Conservation (phyloP, 2,888 invertebrate species). For the Marasmarcha lunaedactyla region DNA sequence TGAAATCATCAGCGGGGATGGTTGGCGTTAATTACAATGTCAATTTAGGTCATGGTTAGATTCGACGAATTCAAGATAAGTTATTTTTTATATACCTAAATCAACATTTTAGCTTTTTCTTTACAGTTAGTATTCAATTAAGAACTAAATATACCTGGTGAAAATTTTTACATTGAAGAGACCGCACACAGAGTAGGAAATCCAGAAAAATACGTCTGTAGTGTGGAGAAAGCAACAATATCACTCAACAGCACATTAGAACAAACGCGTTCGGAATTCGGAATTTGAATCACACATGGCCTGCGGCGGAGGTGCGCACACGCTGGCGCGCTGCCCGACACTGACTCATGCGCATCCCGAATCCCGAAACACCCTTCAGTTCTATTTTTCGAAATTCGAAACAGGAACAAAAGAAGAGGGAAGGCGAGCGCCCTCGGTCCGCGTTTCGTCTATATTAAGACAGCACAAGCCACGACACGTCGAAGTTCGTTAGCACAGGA, state of each 20-base stretch:
- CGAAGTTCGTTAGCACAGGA: slow-evolving; percentile 60
- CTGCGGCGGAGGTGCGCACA: slow-evolving; percentile 37
- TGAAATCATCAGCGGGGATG: too few species aligned
- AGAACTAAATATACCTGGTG: too few species aligned
- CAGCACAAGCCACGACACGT: slow-evolving; percentile 44
- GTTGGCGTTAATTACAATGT: too few species aligned
- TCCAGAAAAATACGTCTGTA: background rate
- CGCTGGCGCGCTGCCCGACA: slow-evolving; percentile 52
- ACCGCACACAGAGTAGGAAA: background rate
- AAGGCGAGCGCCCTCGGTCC: slow-evolving; percentile 57
- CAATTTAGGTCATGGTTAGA: too few species aligned
- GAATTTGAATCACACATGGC: slow-evolving; percentile 21
- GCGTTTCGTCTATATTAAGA: slow-evolving; percentile 41
- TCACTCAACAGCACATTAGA: slow-evolving; percentile 28
- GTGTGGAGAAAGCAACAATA: slow-evolving; percentile 2
- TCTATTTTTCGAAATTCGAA: slow-evolving; percentile 62
- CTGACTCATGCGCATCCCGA: slow-evolving; percentile 60
- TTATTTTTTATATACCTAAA: too few species aligned
- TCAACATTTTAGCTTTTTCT: too few species aligned
- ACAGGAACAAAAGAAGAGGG: slow-evolving; percentile 68
- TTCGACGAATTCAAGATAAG: too few species aligned
- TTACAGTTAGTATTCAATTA: too few species aligned
- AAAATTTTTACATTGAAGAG: too few species aligned
- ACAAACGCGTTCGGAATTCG: slow-evolving; percentile 19
- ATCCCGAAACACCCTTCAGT: slow-evolving; percentile 54